Conservation (phyloP, 2,113 vertebrate species). For the Alligator sinensis region DNA sequence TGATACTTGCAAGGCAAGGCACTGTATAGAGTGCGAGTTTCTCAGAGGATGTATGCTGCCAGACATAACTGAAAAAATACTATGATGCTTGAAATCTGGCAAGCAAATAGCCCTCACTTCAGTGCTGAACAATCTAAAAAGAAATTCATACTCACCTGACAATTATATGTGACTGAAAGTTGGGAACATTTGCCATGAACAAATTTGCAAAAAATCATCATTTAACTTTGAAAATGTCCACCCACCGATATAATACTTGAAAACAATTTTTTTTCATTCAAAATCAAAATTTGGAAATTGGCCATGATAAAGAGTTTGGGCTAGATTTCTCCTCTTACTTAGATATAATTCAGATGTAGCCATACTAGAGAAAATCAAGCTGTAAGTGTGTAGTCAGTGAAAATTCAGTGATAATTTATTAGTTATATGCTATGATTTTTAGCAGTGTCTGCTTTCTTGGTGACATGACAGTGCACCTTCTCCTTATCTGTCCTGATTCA, state of each 20-base stretch:
- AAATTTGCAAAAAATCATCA: background rate
- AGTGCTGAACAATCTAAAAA: background rate
- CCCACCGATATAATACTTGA: background rate
- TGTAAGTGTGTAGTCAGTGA: background rate
- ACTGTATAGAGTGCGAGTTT: background rate
- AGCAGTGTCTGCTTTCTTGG: background rate
- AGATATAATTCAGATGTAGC: background rate
- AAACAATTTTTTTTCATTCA: background rate
- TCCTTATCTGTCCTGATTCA: background rate
- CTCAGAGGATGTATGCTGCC: background rate
- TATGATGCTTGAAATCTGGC: background rate
- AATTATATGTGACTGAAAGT: background rate
- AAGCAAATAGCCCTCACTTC: background rate
- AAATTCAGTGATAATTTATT: background rate
- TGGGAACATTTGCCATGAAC: background rate
- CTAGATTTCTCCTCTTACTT: background rate
- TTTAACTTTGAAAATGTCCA: background rate
- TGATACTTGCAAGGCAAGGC: background rate
- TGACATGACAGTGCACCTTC: background rate
- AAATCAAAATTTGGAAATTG: background rate
- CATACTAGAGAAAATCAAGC: background rate
- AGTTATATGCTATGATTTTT: background rate
- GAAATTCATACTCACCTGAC: background rate
- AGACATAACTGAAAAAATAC: background rate
- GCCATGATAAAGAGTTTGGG: background rate